Evolutionary conservation across 2,888 invertebrate genomes (phyloP), one percentile per base, ranked within the genome.

Genomic region (Physocephala rufipes): DNA sequence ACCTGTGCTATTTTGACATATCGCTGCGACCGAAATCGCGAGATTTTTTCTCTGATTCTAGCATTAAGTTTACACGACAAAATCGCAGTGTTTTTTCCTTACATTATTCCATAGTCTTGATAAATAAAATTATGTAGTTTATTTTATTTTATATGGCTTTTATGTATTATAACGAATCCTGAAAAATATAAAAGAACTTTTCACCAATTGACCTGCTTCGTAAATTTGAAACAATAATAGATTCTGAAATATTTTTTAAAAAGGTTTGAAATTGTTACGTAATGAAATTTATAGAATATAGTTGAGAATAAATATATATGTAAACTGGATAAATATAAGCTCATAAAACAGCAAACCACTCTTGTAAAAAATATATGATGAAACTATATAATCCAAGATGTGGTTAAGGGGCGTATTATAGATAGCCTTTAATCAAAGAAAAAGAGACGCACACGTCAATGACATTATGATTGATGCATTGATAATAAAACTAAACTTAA

Each of bases 391-490:
- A 43, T 15, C 55, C 30, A 1, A 24, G 36, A 62, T 12, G n/a
- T 7, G 24, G 36, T 36, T 36, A 36, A 62, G 63, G 19, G 30
- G 45, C n/a, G 4, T 7, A 30, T 28, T 15, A 16, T 15, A 36
- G 28, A 28, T n/a, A 36, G 36, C 36, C 36, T 36, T 4, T 36
- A 9, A 9, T 59, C 58, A 59, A 70, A 65, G 59, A n/a, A 61
- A 70, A 70, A 26, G 71, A 71, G 62, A 71, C 71, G 71, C 71
- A 71, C 71, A 71, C 63, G 67, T 71, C 53, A 71, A 62, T 70
- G 62, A 53, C 30, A 30, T 63, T 45, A 15, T 9, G 24, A 55
- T n/a, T n/a, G n/a, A 63, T 45, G 51, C 64, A 55, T 70, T 62
- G 43, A 55, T 16, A 21, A 62, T 13, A 58, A 16, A 62, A 28